phyloP scores from a whole-genome alignment of 2,888 invertebrate genomes.

The Tiliacea citrago region DNA sequence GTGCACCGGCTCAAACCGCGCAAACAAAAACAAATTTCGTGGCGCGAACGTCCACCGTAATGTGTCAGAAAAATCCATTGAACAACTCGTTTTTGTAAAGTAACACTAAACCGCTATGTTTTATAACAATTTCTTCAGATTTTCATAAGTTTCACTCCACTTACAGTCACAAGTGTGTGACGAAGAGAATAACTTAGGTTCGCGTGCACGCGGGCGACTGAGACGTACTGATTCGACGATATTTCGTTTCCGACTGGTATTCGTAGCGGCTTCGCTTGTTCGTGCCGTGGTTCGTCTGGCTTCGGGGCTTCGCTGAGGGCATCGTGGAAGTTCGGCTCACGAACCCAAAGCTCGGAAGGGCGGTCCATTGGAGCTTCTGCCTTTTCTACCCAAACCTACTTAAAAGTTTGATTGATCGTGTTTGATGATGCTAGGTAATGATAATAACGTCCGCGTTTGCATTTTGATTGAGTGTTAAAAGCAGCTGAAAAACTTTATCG shows the following conservation, averaged over 20 bases:
- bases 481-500: slow-evolving; percentile 2
- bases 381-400: slow-evolving; percentile 63
- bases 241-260: slow-evolving; percentile 76
- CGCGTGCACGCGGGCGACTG: slow-evolving; percentile 69
- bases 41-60: slow-evolving; percentile 70
- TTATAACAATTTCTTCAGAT: slow-evolving; percentile 66
- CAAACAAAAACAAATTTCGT: slow-evolving; percentile 80
- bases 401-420: slow-evolving; percentile 68
- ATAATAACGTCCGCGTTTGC: slow-evolving; percentile 37
- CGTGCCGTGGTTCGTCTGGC: slow-evolving; percentile 51
- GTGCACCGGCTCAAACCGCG: slow-evolving; percentile 78
- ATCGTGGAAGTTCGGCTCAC: slow-evolving; percentile 59
- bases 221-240: slow-evolving; percentile 77
- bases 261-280: slow-evolving; percentile 52
- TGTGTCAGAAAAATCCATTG: slow-evolving; percentile 69
- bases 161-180: slow-evolving; percentile 84
- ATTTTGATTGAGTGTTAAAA: slow-evolving; percentile 44
- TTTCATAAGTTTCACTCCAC: slow-evolving; percentile 83
- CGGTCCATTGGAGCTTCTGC: slow-evolving; percentile 68
- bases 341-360: slow-evolving; percentile 59
- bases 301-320: slow-evolving; percentile 57
- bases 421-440: slow-evolving; percentile 50
- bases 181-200: slow-evolving; percentile 83
- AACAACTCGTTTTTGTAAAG: slow-evolving; percentile 48
- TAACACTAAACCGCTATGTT: slow-evolving; percentile 62